Base-by-base conservation (phyloP, 2,888 invertebrate species). In the Himalopsyche anomala region DNA sequence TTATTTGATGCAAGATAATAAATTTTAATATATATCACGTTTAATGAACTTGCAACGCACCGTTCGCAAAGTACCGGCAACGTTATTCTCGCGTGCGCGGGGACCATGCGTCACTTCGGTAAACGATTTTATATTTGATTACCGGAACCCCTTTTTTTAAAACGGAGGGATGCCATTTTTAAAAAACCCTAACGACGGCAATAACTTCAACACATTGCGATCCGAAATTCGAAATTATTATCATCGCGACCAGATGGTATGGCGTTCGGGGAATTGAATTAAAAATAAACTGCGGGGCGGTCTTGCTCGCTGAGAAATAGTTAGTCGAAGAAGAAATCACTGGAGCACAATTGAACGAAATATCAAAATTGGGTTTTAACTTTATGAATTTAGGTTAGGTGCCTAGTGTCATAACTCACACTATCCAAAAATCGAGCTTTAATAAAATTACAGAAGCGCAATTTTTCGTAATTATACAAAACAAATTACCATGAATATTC, bases 111-210 rank as follows among this genome's bases (percentile, higher is more conserved):
- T 84, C 81, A 84, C 40, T 40, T 15, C 42, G 51, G 81, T 84
- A 84, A 84, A 84, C 81, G 81, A 81, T 84, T 84, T 84, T 80
- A 84, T 81, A 84, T 54, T 84, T 80, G 56, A 84, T 74, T 74
- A 74, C 74, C 74, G 74, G 74, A 74, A 74, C 74, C 74, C 74
- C 74, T 74, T 74, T 74, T 69, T 74, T 74, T 51, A 51, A 74
- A 62, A 74, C 12, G 74, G 15, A 74, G 74, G 74, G 36, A 36
- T 15, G 36, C 19, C 74, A 36, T 36, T 74, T 74, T 38, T 38
- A 74, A 74, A 74, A 74, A 74, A 38, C 74, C 74, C 74, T 74
- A 74, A 74, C 74, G 36, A 74, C 74, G 74, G 38, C 15, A 36
- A 36, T 74, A 74, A 74, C 74, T 74, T 74, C 36, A 62, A 74